Conservation (phyloP, 2,113 vertebrate genomes). For the Neoarius graeffei region DNA sequence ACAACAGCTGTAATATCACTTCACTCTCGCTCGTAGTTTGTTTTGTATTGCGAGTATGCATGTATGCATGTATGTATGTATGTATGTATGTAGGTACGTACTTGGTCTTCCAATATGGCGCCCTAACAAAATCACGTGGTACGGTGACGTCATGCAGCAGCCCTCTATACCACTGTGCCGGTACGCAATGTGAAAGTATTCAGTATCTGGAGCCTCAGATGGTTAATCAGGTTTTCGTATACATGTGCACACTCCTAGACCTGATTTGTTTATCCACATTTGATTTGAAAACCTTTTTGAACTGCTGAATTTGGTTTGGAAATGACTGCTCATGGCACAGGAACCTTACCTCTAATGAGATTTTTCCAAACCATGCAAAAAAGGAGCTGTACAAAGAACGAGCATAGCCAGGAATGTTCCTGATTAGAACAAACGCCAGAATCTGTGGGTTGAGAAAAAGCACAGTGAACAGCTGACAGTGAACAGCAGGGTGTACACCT, state of each 20-base stretch:
- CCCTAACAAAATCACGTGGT: too few relatives aligned
- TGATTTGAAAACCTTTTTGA: background rate
- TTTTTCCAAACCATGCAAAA: conserved; percentile 98
- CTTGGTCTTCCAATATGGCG: too few relatives aligned
- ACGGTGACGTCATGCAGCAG: too few relatives aligned
- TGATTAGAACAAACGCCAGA: conserved; percentile 93
- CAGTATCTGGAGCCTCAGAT: background rate
- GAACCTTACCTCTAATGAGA: conserved; percentile 89
- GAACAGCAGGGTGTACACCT: background rate
- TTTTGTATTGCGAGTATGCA: too few relatives aligned
- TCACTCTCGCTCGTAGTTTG: too few relatives aligned
- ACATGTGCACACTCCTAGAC: background rate
- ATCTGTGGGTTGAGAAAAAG: conserved; percentile 76
- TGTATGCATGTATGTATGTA: too few relatives aligned
- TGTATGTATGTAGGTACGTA: too few relatives aligned
- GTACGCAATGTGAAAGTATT: background rate
- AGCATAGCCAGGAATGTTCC: conserved; percentile 92
- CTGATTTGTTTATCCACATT: background rate
- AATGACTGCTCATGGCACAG: background rate
- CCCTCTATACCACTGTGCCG: background rate
- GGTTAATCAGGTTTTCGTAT: background rate
- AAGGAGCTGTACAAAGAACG: conserved; percentile 96
- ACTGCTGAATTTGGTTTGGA: background rate
- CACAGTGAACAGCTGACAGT: background rate
- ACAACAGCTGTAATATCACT: too few relatives aligned